These are phyloP conservation scores for Crax fasciolata DNA, from an alignment of 2,797 vertebrate genomes.

Conservation along the genomic window DNA sequence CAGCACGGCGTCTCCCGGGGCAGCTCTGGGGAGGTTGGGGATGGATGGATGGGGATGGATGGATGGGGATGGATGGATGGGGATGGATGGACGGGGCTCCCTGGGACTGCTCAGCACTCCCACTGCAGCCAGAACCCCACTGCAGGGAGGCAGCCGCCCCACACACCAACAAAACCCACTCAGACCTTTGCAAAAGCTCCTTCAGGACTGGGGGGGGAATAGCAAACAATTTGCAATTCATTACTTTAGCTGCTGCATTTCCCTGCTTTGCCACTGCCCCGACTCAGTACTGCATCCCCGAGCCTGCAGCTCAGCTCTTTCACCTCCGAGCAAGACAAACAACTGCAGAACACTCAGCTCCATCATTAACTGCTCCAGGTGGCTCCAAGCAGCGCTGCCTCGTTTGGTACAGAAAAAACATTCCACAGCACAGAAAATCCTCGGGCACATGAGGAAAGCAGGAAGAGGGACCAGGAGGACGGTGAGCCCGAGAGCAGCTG, in stretches of 20 bases:
- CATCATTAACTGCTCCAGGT: rapidly evolving
- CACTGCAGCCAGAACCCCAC: not conserved
- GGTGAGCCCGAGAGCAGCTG: not conserved
- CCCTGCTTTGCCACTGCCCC: not conserved
- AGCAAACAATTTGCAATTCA: not conserved
- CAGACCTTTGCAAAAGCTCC: not conserved
- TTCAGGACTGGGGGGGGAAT: not conserved
- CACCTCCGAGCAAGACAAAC: too few species aligned
- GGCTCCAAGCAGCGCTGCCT: rapidly evolving
- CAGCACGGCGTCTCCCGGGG: too few species aligned
- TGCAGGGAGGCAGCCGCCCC: not conserved
- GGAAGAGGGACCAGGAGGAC: rapidly evolving
- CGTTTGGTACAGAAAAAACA: rapidly evolving
- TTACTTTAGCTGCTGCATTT: not conserved
- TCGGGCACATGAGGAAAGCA: not conserved
- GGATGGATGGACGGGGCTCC: too few species aligned
- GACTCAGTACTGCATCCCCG: too few species aligned
- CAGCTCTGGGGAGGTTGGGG: not conserved
- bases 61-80: too few species aligned
- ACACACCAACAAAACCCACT: not conserved
- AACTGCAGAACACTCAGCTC: not conserved
- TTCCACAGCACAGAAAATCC: not conserved
- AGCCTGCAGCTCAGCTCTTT: too few species aligned
- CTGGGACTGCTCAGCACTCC: rapidly evolving
- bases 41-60: rapidly evolving